A percentile compares a stretch with the other conserved stretches of the same genome.
Conservation (phyloP, 2,113 vertebrate species). For the Gambusia affinis region DNA sequence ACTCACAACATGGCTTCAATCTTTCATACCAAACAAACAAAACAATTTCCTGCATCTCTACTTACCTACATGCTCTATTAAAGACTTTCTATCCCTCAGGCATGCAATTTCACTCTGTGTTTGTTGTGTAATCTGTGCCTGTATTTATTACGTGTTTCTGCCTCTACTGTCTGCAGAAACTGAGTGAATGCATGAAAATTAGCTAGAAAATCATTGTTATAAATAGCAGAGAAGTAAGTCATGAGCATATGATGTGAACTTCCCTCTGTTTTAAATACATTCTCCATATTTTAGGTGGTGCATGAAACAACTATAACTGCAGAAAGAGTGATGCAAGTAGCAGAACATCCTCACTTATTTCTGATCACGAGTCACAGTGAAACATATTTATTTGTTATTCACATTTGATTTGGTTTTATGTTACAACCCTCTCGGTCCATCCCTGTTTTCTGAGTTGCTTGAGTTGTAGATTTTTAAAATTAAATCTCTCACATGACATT, state of each 20-base stretch:
- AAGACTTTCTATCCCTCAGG: constrained; percentile 8
- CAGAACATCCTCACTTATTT: too few species aligned
- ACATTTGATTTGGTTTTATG: too few species aligned
- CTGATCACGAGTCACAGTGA: too few species aligned
- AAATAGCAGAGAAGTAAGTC: constrained; percentile 1
- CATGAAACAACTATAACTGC: constrained; percentile 4
- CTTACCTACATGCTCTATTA: not conserved
- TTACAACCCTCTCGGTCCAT: too few species aligned
- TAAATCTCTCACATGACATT: too few species aligned
- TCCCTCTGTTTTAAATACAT: constrained; percentile 3
- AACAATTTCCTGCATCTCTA: not conserved
- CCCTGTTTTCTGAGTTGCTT: too few species aligned
- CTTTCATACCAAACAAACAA: not conserved
- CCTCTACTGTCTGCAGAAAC: not conserved
- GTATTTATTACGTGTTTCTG: not conserved
- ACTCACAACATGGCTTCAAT: not conserved
- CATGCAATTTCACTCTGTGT: not conserved
- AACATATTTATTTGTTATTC: too few species aligned
- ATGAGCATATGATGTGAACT: not conserved
- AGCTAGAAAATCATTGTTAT: not conserved
- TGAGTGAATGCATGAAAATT: not conserved
- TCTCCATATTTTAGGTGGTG: not conserved
- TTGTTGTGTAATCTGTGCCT: not conserved
- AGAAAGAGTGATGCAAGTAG: not conserved
- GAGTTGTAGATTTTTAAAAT: too few species aligned